phyloP scores from a whole-genome alignment of 2,797 vertebrate genomes.

The Mastacembelus armatus region DNA sequence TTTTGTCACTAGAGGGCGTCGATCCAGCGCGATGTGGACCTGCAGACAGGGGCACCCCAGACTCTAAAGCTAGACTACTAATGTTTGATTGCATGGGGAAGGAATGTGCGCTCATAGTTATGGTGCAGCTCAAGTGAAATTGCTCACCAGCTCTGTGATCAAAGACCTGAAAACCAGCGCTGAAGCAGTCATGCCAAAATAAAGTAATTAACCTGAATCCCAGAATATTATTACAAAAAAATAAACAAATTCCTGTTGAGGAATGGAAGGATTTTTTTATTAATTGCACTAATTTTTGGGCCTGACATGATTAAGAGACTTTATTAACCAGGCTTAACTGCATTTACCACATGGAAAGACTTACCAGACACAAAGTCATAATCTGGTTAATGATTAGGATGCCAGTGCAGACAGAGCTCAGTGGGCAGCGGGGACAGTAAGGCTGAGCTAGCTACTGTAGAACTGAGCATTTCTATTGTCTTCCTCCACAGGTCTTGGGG shows the following conservation, averaged over 20 bases:
- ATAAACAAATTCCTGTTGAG: neutral
- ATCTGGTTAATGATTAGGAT: slow-evolving; percentile 75
- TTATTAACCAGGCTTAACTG: slow-evolving; percentile 10
- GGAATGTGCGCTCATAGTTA: slow-evolving; percentile 57
- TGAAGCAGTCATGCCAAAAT: neutral
- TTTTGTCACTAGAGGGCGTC: slow-evolving; percentile 83
- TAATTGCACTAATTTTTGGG: neutral
- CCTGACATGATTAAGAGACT: slow-evolving; percentile 5
- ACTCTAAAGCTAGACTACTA: slow-evolving; percentile 43
- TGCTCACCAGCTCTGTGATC: slow-evolving; percentile 42
- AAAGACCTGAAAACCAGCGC: slow-evolving; percentile 25
- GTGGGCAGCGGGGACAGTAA: slow-evolving; percentile 79
- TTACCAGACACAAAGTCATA: slow-evolving; percentile 54
- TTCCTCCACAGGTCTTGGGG: slow-evolving; percentile 56
- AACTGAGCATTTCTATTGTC: slow-evolving; percentile 64
- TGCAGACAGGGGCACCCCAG: slow-evolving; percentile 54
- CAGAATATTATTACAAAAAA: no score
- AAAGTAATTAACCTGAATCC: slow-evolving; percentile 6
- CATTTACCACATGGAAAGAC: slow-evolving; percentile 2
- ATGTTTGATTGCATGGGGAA: slow-evolving; percentile 67
- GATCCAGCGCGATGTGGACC: slow-evolving; percentile 72
- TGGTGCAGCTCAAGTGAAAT: slow-evolving; percentile 52
- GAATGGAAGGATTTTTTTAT: slow-evolving; percentile 7
- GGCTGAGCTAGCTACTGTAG: slow-evolving; percentile 80
- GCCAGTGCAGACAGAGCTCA: slow-evolving; percentile 67